Evolutionary conservation across 1,140 invertebrate genomes (phyloP).

Genomic region (Sipha flava): DNA sequence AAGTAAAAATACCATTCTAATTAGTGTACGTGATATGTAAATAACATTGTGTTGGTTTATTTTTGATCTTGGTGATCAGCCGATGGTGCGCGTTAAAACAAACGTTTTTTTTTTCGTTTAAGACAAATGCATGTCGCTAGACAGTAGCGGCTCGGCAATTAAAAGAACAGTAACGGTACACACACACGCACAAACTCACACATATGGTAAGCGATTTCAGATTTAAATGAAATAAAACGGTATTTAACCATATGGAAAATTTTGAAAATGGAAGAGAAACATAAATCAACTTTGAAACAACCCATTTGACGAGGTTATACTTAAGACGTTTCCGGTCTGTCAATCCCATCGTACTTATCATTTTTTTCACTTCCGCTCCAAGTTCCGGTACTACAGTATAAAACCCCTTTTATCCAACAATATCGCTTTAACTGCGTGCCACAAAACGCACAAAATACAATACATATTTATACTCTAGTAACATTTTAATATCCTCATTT

Average conservation of each 20-base stretch:
- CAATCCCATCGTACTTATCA: not conserved
- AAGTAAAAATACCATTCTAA: too few relatives aligned
- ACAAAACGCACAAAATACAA: not conserved
- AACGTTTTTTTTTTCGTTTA: too few relatives aligned
- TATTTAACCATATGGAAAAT: not conserved
- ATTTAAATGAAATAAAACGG: not conserved
- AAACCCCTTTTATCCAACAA: not conserved
- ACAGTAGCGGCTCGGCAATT: not conserved
- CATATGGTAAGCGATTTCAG: not conserved
- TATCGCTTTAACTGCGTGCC: not conserved
- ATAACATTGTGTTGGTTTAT: too few relatives aligned
- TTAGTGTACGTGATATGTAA: too few relatives aligned
- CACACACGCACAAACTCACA: not conserved
- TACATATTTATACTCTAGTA: not conserved
- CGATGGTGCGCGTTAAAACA: too few relatives aligned
- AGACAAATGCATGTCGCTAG: not conserved
- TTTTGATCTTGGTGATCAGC: too few relatives aligned
- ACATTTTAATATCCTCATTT: not conserved
- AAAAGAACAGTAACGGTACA: not conserved
- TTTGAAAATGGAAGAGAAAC: not conserved
- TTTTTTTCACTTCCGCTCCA: not conserved
- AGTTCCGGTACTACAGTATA: not conserved
- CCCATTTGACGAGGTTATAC: not conserved
- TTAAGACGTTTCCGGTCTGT: not conserved
- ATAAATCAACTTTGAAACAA: not conserved